phyloP scores from a whole-genome alignment of 2,888 invertebrate genomes.

The Leuctra nigra region DNA sequence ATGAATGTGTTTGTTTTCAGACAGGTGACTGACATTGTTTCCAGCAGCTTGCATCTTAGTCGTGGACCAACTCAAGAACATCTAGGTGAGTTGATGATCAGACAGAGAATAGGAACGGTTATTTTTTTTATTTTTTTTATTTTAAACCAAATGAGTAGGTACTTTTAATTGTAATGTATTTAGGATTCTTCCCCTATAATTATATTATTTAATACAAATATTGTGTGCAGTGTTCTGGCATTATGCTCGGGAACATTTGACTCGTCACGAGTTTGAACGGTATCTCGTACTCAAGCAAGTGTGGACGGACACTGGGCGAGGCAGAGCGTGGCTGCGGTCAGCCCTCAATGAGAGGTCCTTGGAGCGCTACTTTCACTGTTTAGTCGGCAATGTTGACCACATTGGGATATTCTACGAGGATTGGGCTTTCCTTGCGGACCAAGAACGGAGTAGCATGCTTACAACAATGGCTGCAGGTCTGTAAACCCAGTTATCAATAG shows the following conservation, averaged over 20 bases:
- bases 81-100: constrained; percentile 27
- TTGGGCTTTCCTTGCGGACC: constrained; percentile 76
- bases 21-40: constrained; percentile 67
- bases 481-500: too few relatives aligned
- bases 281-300: constrained; percentile 64
- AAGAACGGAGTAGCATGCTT: constrained; percentile 68
- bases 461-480: constrained; percentile 82
- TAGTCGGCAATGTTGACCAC: constrained; percentile 55
- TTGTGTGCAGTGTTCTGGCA: constrained; percentile 59
- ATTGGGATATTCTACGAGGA: constrained; percentile 73
- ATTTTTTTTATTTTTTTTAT: too few relatives aligned
- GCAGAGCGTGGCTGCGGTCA: constrained; percentile 83
- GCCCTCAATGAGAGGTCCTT: constrained; percentile 87
- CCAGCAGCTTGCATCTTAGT: constrained; percentile 43
- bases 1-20: constrained; percentile 44
- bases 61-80: constrained; percentile 33
- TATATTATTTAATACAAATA: background rate
- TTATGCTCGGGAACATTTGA: constrained; percentile 69
- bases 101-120: too few relatives aligned
- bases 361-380: constrained; percentile 70
- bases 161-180: too few relatives aligned
- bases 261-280: constrained; percentile 80
- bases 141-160: too few relatives aligned
- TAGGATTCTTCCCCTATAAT: background rate
- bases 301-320: constrained; percentile 70